These are phyloP conservation scores for Piaya cayana DNA, from an alignment of 2,113 vertebrate species.

Conservation along the genomic window DNA sequence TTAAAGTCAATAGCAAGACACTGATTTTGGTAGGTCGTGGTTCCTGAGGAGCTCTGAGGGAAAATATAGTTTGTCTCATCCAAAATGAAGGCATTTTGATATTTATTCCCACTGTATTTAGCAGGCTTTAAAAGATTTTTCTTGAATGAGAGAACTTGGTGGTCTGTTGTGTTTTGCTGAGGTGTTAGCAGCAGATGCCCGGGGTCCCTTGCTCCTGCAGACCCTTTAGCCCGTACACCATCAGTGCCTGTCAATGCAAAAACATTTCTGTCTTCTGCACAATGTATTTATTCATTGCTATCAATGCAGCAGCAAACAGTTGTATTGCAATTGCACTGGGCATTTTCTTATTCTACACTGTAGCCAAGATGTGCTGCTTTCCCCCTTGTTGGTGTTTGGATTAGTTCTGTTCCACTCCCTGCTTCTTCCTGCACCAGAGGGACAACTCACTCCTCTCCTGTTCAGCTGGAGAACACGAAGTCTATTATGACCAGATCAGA, in stretches of 20 bases:
- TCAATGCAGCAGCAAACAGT: not conserved
- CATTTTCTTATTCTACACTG: not conserved
- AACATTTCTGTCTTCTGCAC: not conserved
- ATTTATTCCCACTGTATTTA: not conserved
- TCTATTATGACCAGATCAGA: not conserved
- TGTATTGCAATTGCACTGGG: not conserved
- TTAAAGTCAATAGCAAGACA: not conserved
- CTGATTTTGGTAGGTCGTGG: not conserved
- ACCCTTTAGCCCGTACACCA: not conserved
- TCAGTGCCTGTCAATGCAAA: fast-evolving
- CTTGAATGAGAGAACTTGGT: not conserved
- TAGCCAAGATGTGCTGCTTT: not conserved
- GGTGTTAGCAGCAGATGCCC: not conserved
- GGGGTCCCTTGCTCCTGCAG: not conserved
- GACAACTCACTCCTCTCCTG: not conserved
- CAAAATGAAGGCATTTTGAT: not conserved
- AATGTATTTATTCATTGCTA: fast-evolving
- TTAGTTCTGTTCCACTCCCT: not conserved
- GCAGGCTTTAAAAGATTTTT: not conserved
- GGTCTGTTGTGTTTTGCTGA: not conserved
- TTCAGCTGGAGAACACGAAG: not conserved
- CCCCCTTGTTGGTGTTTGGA: not conserved
- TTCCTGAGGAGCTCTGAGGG: not conserved
- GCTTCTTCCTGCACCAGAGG: not conserved
- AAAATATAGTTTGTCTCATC: not conserved